A percentile compares a stretch with the other conserved stretches of the same genome.
Evolutionary conservation across 2,113 vertebrate genomes (phyloP).

Genomic region (Aegotheles bennettii): DNA sequence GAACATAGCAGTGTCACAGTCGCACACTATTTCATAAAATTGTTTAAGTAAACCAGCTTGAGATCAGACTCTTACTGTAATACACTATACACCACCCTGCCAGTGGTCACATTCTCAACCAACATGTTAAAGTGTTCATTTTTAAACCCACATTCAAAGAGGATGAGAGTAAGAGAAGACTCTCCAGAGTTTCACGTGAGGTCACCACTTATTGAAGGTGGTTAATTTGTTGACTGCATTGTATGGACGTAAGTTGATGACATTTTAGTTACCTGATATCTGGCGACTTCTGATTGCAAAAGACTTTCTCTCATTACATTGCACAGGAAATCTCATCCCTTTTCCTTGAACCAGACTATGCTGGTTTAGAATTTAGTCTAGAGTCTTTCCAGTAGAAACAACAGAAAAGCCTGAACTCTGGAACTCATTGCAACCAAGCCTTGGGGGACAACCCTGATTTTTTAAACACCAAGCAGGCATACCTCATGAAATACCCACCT

Average conservation of each 20-base stretch:
- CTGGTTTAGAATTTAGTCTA: not conserved
- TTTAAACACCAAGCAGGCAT: not conserved
- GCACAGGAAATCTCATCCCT: not conserved
- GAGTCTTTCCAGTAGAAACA: not conserved
- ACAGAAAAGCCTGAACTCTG: not conserved
- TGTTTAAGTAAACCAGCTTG: not conserved
- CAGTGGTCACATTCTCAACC: not conserved
- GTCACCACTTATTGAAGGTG: not conserved
- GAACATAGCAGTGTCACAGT: not conserved
- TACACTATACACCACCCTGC: not conserved
- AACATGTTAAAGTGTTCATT: not conserved
- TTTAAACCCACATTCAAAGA: not conserved
- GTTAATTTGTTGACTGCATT: not conserved
- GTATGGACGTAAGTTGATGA: not conserved
- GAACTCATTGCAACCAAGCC: not conserved
- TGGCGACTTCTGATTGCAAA: not conserved
- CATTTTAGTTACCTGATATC: not conserved
- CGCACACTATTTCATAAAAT: not conserved
- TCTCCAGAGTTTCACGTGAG: not conserved
- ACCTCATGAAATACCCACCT: not conserved
- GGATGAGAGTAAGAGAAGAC: slow-evolving; percentile 22
- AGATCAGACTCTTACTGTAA: not conserved
- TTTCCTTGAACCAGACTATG: not conserved
- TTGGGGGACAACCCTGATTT: not conserved
- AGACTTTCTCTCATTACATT: not conserved